A percentile compares a stretch with the other conserved stretches of the same genome.
These are phyloP conservation scores for Cheilinus undulatus DNA, from an alignment of 2,113 vertebrate genomes.

Conservation along the genomic window DNA sequence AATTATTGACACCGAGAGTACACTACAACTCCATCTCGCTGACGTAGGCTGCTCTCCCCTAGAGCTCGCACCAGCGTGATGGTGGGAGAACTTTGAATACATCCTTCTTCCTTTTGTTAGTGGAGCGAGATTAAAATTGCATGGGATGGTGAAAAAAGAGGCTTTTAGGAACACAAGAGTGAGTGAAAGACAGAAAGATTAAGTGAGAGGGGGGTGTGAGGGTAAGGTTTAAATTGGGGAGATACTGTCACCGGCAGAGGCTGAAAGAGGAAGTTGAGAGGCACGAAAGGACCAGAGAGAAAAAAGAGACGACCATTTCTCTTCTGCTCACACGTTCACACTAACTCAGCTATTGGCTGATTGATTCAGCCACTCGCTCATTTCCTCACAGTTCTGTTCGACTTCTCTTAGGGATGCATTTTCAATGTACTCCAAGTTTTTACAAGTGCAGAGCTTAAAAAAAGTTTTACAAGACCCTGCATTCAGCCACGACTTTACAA, in stretches of 20 bases:
- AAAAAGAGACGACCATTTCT: not conserved
- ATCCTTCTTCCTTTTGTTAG: not conserved
- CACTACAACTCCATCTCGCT: conserved; percentile 31
- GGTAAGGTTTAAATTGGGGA: conserved; percentile 23
- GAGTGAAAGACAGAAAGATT: conserved; percentile 26
- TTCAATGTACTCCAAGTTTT: conserved; percentile 40
- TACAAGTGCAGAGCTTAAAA: conserved; percentile 23
- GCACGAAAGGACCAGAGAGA: conserved; percentile 10
- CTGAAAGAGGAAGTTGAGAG: not conserved
- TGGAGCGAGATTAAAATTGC: conserved; percentile 52
- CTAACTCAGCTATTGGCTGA: conserved; percentile 30
- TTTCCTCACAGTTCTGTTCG: not conserved
- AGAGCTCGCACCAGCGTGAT: not conserved
- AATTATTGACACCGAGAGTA: conserved; percentile 58
- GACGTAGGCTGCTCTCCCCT: conserved; percentile 23
- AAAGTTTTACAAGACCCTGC: conserved; percentile 58
- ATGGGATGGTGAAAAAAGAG: conserved; percentile 36
- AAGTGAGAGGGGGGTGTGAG: conserved; percentile 11
- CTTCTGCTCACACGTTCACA: conserved; percentile 5
- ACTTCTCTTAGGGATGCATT: conserved; percentile 20
- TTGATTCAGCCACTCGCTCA: conserved; percentile 25
- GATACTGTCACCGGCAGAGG: not conserved
- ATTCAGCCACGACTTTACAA: conserved; percentile 41
- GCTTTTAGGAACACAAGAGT: conserved; percentile 42
- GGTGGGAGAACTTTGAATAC: conserved; percentile 18